Conservation (phyloP, 2,113 vertebrate species). For the Thamnaconus septentrionalis region DNA sequence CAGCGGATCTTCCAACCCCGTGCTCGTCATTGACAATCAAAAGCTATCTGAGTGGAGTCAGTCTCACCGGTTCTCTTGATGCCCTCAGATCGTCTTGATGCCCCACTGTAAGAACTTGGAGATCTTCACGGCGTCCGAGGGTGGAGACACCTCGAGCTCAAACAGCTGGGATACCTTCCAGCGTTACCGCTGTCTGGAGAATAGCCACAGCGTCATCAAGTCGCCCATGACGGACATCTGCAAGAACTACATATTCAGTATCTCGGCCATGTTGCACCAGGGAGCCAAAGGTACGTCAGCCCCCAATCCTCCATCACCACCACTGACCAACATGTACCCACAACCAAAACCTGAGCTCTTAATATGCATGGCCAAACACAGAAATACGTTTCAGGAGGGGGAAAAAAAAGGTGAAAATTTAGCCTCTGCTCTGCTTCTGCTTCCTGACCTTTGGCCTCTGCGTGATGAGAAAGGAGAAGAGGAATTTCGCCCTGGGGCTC, state of each 20-base stretch:
- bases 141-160: conserved; percentile 74
- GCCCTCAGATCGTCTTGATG: conserved; percentile 89
- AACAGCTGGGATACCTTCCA: conserved; percentile 93
- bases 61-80: too few species aligned
- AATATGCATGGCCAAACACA: neutral
- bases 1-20: neutral
- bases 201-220: conserved; percentile 90
- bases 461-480: conserved; percentile 2
- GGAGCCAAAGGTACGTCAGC: conserved; percentile 80
- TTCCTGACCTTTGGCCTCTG: conserved; percentile 12
- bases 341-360: too few species aligned
- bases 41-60: too few species aligned
- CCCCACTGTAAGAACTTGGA: conserved; percentile 94
- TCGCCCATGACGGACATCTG: conserved; percentile 93
- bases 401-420: too few species aligned
- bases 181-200: conserved; percentile 93
- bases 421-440: neutral
- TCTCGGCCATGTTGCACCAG: conserved; percentile 90
- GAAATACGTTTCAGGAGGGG: neutral
- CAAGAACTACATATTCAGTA: conserved; percentile 90
- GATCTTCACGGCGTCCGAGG: conserved; percentile 87
- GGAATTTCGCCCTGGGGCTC: neutral
- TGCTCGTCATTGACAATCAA: too few species aligned
- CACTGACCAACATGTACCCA: too few species aligned
- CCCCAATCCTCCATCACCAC: neutral